A percentile compares a stretch with the other conserved stretches of the same genome.
These are phyloP conservation scores for Aradus depressus DNA, from an alignment of 2,888 invertebrate species.

Conservation along the genomic window DNA sequence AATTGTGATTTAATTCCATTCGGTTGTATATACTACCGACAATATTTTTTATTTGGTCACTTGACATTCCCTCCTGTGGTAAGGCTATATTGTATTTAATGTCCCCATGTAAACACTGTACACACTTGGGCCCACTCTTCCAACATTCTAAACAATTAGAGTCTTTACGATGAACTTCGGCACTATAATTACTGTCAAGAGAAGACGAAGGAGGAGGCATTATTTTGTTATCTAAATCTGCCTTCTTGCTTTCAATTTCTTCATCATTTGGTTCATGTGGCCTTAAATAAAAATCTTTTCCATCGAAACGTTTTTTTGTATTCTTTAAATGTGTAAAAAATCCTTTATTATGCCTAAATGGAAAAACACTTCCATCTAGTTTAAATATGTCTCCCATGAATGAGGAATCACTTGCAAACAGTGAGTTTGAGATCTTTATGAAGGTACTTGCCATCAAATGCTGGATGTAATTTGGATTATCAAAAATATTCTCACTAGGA, in stretches of 20 bases:
- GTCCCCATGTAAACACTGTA: not conserved
- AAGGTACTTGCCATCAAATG: conserved; percentile 9
- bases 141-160: not conserved
- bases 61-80: not conserved
- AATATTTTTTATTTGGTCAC: not conserved
- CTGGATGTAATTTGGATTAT: conserved; percentile 10
- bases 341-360: no score
- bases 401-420: conserved; percentile 2
- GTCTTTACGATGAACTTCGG: no score
- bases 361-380: no score
- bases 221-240: no score
- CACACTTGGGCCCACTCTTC: not conserved
- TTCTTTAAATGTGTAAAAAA: no score
- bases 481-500: no score
- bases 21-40: not conserved
- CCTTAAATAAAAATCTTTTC: no score
- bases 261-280: no score
- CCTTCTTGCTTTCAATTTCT: no score
- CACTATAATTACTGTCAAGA: no score
- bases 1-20: not conserved
- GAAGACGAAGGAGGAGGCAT: no score
- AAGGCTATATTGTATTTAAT: not conserved
- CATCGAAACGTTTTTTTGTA: no score
- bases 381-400: not conserved
- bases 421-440: not conserved